Evolutionary conservation across 2,888 invertebrate species (phyloP), one percentile per base, ranked within the genome.

Genomic region (Notodonta ziczac): DNA sequence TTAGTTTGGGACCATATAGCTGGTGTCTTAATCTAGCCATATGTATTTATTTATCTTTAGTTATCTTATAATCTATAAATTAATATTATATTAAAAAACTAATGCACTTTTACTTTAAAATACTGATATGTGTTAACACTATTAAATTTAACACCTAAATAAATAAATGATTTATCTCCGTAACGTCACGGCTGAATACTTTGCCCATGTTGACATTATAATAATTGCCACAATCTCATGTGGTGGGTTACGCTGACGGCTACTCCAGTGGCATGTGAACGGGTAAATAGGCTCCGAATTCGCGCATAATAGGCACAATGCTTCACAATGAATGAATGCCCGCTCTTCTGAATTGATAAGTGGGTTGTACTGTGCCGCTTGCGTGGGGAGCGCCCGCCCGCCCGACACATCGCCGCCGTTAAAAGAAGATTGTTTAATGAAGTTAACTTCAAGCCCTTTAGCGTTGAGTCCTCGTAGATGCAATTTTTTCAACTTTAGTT

Each of bases 291-390:
- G 85, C 82, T 85, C 86, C 86, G 84, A 90, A 91, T 87, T 86
- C 84, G 81, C 78, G 83, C 82, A 88, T 91, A 90, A 91, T 89
- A 86, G 89, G 80, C 84, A 88, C 87, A 90, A 90, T 90, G 88
- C 84, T 85, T 83, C 84, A 86, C 90, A 88, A 89, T 91, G 91
- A 91, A 88, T 90, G 91, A 90, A 89, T 90, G 87, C 86, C 90
- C 91, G 91, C 91, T 91, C 90, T 89, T 89, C 85, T 89, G 92
- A 91, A 92, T 92, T 92, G 92, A 91, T 92, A 93, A 92, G 91
- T 92, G 92, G 91, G 91, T 83, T 89, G 90, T 85, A 80, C 24
- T 2, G 24, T 24, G 24, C 86, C 84, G 83, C 77, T 81, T 74
- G 81, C 77, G 79, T 79, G 82, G 83, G 81, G 84, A 66, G 78